Evolutionary conservation across 2,113 vertebrate species (phyloP).

Genomic region (Formicarius rufipectus): DNA sequence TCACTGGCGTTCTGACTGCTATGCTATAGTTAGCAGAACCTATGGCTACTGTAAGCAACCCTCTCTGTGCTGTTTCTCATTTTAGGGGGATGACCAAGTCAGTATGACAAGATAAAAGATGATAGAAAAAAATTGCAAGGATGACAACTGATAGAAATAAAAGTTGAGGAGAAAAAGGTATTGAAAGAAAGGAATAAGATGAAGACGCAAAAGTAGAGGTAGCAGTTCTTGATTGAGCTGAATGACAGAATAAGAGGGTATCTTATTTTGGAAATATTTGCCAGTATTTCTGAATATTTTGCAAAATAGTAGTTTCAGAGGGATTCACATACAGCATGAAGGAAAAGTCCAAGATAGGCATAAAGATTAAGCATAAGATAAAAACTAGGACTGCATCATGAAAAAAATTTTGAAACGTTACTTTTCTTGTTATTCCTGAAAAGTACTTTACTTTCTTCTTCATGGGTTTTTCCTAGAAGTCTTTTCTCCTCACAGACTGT

Average conservation of each 20-base stretch:
- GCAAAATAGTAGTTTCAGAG: background rate
- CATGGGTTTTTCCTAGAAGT: background rate
- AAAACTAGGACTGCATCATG: background rate
- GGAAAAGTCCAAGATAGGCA: background rate
- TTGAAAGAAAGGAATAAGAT: background rate
- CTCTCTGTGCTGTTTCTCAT: background rate
- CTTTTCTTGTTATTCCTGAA: background rate
- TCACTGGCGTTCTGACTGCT: background rate
- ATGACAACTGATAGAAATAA: background rate
- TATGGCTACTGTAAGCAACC: background rate
- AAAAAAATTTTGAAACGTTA: background rate
- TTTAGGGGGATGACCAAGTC: background rate
- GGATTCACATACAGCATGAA: background rate
- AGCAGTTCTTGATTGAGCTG: background rate
- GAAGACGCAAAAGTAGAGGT: background rate
- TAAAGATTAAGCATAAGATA: background rate
- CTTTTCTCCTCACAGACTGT: background rate
- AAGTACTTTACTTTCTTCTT: background rate
- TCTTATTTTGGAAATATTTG: background rate
- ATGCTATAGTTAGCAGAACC: background rate
- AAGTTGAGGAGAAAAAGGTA: background rate
- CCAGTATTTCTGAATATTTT: background rate
- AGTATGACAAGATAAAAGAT: background rate
- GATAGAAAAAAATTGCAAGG: background rate
- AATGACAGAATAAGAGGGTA: background rate